Evolutionary conservation across 2,797 vertebrate genomes (phyloP).

Genomic region (Enteromius trimaculatus): DNA sequence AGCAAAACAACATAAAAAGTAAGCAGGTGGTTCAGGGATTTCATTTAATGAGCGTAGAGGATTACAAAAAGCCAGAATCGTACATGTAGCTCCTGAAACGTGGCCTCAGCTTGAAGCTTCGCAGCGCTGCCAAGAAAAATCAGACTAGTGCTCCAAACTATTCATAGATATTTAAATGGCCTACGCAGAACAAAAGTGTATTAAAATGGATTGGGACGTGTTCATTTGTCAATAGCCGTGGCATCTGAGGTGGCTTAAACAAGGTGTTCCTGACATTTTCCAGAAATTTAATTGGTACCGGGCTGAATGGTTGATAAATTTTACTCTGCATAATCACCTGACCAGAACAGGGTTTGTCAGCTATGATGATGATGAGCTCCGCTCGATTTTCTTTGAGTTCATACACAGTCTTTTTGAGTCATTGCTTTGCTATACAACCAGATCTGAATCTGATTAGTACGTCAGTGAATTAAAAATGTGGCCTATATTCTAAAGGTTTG

Average conservation of each 20-base stretch:
- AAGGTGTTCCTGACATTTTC: neutral
- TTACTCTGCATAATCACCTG: neutral
- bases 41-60: constrained; percentile 3
- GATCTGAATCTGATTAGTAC: neutral
- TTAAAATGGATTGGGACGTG: constrained; percentile 19
- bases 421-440: neutral
- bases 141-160: neutral
- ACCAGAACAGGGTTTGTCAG: constrained; percentile 14
- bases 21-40: constrained; percentile 22
- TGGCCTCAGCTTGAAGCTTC: neutral
- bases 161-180: constrained; percentile 21
- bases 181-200: neutral
- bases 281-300: neutral
- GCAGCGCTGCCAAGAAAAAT: neutral
- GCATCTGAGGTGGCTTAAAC: neutral
- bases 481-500: neutral
- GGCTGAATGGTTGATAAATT: neutral
- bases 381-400: neutral
- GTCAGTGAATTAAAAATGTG: neutral
- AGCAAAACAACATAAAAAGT: constrained; percentile 20
- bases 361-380: constrained; percentile 1
- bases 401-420: neutral
- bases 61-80: constrained; percentile 11
- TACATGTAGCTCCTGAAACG: neutral
- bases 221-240: constrained; percentile 17